Evolutionary conservation across 2,888 invertebrate genomes (phyloP).

Genomic region (Xanthia togata): DNA sequence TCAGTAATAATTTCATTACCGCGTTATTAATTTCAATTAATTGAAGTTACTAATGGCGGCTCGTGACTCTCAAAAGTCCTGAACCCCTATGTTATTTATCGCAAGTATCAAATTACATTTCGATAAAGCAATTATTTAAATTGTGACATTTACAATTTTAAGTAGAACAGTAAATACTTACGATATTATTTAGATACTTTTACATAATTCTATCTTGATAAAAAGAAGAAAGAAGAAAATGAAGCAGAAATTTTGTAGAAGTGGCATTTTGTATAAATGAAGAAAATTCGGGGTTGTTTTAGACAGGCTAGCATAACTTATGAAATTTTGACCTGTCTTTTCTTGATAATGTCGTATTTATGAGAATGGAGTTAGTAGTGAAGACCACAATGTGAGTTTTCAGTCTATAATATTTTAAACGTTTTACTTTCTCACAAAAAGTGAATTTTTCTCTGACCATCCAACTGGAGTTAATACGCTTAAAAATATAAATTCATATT

Average conservation of each 20-base stretch:
- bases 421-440: background rate
- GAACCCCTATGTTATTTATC: conserved; percentile 24
- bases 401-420: background rate
- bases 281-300: background rate
- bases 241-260: background rate
- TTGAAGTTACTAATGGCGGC: conserved; percentile 35
- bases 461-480: background rate
- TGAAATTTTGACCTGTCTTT: background rate
- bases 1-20: conserved; percentile 37
- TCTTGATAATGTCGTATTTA: background rate
- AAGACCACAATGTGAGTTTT: background rate
- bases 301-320: background rate
- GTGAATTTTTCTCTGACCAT: background rate
- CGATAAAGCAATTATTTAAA: conserved; percentile 32
- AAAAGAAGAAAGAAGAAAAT: background rate
- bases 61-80: conserved; percentile 15
- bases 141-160: conserved; percentile 14
- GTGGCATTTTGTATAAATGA: background rate
- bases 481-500: conserved; percentile 14
- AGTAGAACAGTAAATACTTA: background rate
- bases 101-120: conserved; percentile 40
- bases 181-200: background rate
- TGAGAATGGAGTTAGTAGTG: background rate
- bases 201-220: background rate
- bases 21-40: conserved; percentile 49